phyloP scores from a whole-genome alignment of 2,797 vertebrate genomes.

The Tadarida brasiliensis region DNA sequence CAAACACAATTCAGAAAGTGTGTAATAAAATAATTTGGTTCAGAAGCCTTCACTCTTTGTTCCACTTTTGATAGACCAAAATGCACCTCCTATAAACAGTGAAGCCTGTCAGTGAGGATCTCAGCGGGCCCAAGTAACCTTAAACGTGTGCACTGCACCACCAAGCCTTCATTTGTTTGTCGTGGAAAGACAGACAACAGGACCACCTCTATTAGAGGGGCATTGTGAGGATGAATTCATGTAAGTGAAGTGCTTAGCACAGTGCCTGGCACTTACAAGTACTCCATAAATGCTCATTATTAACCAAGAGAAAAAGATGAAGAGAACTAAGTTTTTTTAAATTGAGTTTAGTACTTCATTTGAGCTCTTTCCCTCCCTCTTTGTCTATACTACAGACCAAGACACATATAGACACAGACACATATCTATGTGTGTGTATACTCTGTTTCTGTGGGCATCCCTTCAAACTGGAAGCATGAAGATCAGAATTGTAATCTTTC shows the following conservation, averaged over 20 bases:
- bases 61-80: not conserved
- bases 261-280: not conserved
- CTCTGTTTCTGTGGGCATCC: not conserved
- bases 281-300: not conserved
- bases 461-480: not conserved
- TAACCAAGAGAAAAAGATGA: not conserved
- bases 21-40: conserved; percentile 42
- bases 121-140: not conserved
- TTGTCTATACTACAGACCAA: not conserved
- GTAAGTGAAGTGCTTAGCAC: not conserved
- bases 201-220: not conserved
- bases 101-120: not conserved
- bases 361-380: not conserved
- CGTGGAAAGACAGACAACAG: not conserved
- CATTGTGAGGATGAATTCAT: not conserved
- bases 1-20: not conserved
- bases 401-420: not conserved
- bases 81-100: not conserved
- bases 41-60: not conserved
- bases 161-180: not conserved
- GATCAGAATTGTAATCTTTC: not conserved
- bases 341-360: not conserved
- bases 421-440: not conserved
- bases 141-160: not conserved
- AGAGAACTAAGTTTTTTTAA: not conserved